These are phyloP conservation scores for Tachina grossa DNA, from an alignment of 2,888 invertebrate species.

Conservation along the genomic window DNA sequence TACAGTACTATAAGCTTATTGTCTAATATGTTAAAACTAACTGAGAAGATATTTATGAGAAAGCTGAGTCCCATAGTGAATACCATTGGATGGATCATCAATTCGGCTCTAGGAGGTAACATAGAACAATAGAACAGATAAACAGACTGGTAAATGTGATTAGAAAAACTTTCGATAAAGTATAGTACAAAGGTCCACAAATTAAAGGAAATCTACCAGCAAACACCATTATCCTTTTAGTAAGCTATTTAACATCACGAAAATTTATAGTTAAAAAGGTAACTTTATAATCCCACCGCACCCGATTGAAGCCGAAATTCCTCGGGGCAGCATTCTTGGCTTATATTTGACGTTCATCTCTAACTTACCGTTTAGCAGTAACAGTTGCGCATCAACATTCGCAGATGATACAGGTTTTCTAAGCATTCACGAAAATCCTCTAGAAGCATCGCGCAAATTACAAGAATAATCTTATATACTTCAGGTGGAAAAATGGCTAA, in stretches of 20 bases:
- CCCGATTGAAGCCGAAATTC: background rate
- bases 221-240: background rate
- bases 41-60: no score
- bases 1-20: no score
- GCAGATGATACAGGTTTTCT: background rate
- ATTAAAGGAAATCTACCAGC: background rate
- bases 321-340: background rate
- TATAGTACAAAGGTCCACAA: no score
- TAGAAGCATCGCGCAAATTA: background rate
- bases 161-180: no score
- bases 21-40: no score
- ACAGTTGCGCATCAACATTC: no score
- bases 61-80: no score
- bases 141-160: no score
- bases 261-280: background rate
- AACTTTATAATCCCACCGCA: background rate
- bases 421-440: background rate
- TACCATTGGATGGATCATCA: no score
- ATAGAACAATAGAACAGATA: no score
- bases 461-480: background rate
- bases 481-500: no score
- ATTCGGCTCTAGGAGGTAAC: no score
- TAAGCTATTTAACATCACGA: background rate
- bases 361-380: background rate
- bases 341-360: background rate